A percentile compares a stretch with the other conserved stretches of the same genome.
Evolutionary conservation across 1,140 invertebrate species (phyloP).

Genomic region (Papilio polytes): DNA sequence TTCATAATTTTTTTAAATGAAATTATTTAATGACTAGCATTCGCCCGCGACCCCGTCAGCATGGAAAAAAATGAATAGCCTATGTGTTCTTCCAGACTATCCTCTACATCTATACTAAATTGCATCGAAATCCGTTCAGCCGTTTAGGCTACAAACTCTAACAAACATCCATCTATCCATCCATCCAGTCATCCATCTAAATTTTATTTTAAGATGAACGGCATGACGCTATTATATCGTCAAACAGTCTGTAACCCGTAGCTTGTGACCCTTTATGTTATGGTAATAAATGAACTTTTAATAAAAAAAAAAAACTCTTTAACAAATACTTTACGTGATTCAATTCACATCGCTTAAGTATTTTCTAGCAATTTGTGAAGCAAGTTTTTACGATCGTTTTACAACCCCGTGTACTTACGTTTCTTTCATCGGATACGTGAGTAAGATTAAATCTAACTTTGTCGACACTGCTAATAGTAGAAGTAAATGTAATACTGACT

Average conservation of each 20-base stretch:
- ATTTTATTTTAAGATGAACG: no score
- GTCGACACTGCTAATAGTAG: not conserved
- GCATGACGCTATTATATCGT: not conserved
- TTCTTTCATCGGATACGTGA: not conserved
- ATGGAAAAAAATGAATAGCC: no score
- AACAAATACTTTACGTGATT: conserved; percentile 28
- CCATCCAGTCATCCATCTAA: no score
- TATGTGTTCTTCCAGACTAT: no score
- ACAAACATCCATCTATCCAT: no score
- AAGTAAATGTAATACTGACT: not conserved
- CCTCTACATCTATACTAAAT: no score
- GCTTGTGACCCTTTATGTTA: not conserved
- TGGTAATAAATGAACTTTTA: not conserved
- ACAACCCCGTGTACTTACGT: conserved; percentile 3
- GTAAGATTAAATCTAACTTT: conserved; percentile 19
- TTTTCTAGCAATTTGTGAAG: conserved; percentile 21
- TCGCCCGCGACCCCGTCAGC: no score
- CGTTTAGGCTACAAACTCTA: no score
- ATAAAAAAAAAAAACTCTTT: not conserved
- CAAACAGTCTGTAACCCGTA: not conserved
- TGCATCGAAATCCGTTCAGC: no score
- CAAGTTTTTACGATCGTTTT: conserved; percentile 19
- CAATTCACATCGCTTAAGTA: conserved; percentile 27
- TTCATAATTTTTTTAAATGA: no score
- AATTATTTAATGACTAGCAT: no score